These are phyloP conservation scores for Muscicapa striata DNA, from an alignment of 2,797 vertebrate species.

Conservation along the genomic window DNA sequence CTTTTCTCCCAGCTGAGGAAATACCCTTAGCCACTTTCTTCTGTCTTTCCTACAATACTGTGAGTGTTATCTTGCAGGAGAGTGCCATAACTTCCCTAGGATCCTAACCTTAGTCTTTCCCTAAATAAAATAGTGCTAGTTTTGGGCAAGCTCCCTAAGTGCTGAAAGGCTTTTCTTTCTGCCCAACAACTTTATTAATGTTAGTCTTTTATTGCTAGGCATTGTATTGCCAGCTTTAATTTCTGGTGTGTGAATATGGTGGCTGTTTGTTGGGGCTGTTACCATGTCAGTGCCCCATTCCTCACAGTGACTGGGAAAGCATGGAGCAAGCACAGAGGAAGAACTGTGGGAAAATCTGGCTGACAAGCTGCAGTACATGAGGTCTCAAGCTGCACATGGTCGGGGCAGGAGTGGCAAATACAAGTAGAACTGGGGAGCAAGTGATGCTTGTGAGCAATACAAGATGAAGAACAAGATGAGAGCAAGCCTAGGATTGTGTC, in stretches of 20 bases:
- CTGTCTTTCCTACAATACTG: neutral
- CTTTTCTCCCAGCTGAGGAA: neutral
- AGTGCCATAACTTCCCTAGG: neutral
- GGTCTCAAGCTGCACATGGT: neutral
- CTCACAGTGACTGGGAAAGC: neutral
- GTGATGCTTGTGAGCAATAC: neutral
- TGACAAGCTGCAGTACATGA: neutral
- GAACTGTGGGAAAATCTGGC: neutral
- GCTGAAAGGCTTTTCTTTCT: neutral
- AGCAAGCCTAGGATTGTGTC: rapidly evolving
- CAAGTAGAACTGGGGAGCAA: neutral
- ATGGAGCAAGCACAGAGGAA: neutral
- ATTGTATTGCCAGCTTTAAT: neutral
- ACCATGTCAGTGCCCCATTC: neutral
- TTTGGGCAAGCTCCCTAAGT: neutral
- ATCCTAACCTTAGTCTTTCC: neutral
- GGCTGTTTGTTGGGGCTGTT: neutral
- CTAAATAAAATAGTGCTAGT: neutral
- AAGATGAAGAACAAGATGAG: neutral
- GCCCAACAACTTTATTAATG: neutral
- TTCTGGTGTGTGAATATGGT: neutral
- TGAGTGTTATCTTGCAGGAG: neutral
- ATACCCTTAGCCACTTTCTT: neutral
- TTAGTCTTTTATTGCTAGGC: neutral
- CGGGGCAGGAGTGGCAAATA: neutral